phyloP scores from a whole-genome alignment of 64 coral and sea anemone species.

The Actinia tenebrosa region DNA sequence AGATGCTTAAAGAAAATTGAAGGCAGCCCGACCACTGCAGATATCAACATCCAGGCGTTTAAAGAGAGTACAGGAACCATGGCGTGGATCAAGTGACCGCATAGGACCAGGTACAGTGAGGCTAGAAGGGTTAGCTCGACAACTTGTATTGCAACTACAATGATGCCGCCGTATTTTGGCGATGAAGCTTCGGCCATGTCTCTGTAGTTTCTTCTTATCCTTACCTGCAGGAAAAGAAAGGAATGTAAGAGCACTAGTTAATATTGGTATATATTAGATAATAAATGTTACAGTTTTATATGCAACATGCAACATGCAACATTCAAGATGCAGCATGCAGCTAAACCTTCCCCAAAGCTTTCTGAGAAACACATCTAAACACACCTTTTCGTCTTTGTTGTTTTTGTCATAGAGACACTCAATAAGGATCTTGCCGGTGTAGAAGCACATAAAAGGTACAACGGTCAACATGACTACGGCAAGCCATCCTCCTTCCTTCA shows the following conservation, averaged over 20 bases:
- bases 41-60: constrained; percentile 1
- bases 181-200: constrained; percentile 30
- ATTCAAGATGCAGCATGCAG: too few relatives aligned
- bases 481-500: constrained; percentile 20
- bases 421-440: constrained; percentile 38
- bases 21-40: neutral
- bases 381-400: neutral
- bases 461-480: constrained; percentile 3
- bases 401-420: constrained; percentile 41
- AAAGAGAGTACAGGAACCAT: neutral
- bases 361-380: too few relatives aligned
- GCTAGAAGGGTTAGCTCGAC: constrained; percentile 25
- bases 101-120: constrained; percentile 47
- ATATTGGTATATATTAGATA: too few relatives aligned
- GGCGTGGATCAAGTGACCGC: neutral
- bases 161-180: constrained; percentile 31
- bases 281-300: too few relatives aligned
- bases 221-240: neutral
- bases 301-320: too few relatives aligned
- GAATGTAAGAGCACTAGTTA: too few relatives aligned
- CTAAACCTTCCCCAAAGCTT: too few relatives aligned
- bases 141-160: constrained; percentile 30
- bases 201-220: constrained; percentile 27
- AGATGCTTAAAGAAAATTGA: constrained; percentile 8
- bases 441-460: constrained; percentile 32